Conservation (phyloP, 2,888 invertebrate species). For the Dicyrtomina minuta region DNA sequence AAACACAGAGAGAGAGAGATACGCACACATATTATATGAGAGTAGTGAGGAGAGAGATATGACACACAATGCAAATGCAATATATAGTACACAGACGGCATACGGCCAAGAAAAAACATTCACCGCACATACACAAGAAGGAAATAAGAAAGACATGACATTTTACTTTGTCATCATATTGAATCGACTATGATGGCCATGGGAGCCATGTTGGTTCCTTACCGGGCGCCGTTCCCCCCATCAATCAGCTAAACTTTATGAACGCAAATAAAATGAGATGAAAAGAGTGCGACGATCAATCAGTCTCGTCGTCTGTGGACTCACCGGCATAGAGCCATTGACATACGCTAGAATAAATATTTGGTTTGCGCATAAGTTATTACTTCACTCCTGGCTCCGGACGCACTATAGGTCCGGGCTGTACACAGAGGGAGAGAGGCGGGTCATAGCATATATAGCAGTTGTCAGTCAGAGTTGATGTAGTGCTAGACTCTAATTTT, state of each 20-base stretch:
- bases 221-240: slow-evolving; percentile 14
- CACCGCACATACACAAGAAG: slow-evolving; percentile 17
- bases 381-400: not conserved
- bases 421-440: no score
- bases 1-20: no score
- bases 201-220: slow-evolving; percentile 31
- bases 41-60: no score
- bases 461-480: no score
- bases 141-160: slow-evolving; percentile 34
- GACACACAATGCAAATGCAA: no score
- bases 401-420: no score
- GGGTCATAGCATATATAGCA: no score
- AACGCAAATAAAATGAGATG: slow-evolving; percentile 12
- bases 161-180: slow-evolving; percentile 40
- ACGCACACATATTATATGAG: no score
- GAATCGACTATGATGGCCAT: slow-evolving; percentile 9
- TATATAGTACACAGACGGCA: not conserved
- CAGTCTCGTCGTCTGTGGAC: slow-evolving; percentile 10
- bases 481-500: no score
- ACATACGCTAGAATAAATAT: slow-evolving; percentile 27
- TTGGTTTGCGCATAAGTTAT: slow-evolving; percentile 27
- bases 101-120: slow-evolving; percentile 21
- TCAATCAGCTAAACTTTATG: slow-evolving; percentile 19
- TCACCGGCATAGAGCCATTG: slow-evolving; percentile 14
- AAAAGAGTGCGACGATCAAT: slow-evolving; percentile 11